Percentiles rank a stretch among this genome's conserved stretches.
phyloP scores from a whole-genome alignment of 2,888 invertebrate species.

The Dryobota labecula region DNA sequence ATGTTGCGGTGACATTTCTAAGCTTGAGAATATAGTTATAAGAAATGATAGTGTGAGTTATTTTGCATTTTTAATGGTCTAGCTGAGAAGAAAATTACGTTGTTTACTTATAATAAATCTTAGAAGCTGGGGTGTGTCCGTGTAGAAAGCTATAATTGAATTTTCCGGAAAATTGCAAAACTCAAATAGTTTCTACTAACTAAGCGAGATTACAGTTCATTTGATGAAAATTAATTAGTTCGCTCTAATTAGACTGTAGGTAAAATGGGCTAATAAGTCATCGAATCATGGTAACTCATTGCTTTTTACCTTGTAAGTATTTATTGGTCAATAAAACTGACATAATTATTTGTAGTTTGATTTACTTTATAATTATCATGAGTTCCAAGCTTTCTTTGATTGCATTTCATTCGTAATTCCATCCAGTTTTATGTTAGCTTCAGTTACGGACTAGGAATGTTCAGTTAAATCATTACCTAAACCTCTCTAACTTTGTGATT shows the following conservation, averaged over 20 bases:
- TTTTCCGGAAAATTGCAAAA: neutral
- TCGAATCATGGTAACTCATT: neutral
- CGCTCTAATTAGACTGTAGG: neutral
- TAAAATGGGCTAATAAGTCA: neutral
- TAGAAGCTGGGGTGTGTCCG: neutral
- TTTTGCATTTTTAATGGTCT: conserved; percentile 17
- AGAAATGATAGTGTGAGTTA: conserved; percentile 9
- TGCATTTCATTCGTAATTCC: neutral
- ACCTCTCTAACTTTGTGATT: neutral
- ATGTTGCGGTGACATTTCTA: conserved; percentile 72
- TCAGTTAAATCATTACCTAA: neutral
- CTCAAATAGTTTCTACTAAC: too few relatives aligned
- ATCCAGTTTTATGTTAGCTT: neutral
- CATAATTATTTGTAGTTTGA: neutral
- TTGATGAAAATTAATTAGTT: neutral
- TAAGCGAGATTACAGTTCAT: neutral
- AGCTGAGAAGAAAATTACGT: neutral
- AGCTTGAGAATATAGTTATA: conserved; percentile 52
- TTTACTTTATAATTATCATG: neutral
- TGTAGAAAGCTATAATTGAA: neutral
- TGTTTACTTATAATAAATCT: neutral
- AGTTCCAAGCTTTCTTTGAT: neutral
- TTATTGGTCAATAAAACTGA: neutral
- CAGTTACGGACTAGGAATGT: neutral
- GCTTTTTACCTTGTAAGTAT: neutral